Evolutionary conservation across 2,797 vertebrate genomes (phyloP), one percentile per base, ranked within the genome.

Genomic region (Micrastur ruficollis): DNA sequence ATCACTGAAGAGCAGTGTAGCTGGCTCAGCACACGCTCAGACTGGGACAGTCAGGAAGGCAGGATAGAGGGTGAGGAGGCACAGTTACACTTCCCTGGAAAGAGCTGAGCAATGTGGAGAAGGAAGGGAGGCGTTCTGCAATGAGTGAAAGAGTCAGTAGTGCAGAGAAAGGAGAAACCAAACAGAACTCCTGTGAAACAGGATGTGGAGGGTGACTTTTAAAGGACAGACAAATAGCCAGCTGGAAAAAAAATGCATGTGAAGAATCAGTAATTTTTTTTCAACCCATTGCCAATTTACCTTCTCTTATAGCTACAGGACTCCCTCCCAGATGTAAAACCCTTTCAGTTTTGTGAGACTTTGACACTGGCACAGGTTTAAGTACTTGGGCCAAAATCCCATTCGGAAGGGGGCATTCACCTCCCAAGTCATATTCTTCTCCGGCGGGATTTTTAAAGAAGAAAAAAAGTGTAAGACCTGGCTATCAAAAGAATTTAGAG

Each of bases 141-240:
- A 71, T 53, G 63, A 67, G 38, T 76, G 26, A 67, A 83, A 82
- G 36, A 75, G 58, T 34, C 13, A 2, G 34, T 12, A 78, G 56
- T 2, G 26, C 53, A 44, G 74, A 92, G 68, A 93, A 96, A 92
- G 83, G 32, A 93, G 83, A 90, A 89, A 87, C 5, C 59, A 82
- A 70, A 73, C 12, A n/a, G 83, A 85, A 59, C 36, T 95, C 78
- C 65, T 65, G 65, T 63, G 67, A 97, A 97, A 87, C 49, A 90
- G 83, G 91, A 74, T 4, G 15, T 65, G 65, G 59, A 92, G 53
- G 74, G 16, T 73, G 86, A 44, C 63, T 93, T 95, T 89, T 89
- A 94, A 90, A 95, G 80, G 56, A 85, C 73, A 89, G 78, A 89
- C 49, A 81, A 80, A 89, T 59, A 92, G 70, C 71, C 67, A 86